Evolutionary conservation across 2,888 invertebrate genomes (phyloP).

Genomic region (Leucoptera coffeella): DNA sequence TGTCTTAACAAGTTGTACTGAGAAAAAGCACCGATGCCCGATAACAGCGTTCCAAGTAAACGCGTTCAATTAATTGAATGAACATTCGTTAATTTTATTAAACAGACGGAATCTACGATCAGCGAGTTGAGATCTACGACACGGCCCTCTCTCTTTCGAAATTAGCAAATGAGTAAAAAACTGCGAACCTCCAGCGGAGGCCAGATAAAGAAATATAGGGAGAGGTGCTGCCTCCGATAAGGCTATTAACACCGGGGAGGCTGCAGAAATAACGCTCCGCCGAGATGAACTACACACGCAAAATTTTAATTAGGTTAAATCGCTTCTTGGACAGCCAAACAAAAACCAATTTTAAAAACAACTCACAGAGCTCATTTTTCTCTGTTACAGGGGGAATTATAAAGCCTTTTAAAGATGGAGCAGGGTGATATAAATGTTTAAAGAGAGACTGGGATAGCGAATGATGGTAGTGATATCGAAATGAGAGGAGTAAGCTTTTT

Average conservation of each 20-base stretch:
- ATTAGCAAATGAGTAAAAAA: conserved; percentile 50
- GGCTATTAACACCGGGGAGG: conserved; percentile 49
- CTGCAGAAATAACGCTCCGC: conserved; percentile 34
- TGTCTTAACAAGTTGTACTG: too few relatives aligned
- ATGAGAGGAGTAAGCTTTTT: conserved; percentile 52
- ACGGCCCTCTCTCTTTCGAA: conserved; percentile 45
- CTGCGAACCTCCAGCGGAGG: conserved; percentile 40
- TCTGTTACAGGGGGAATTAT: too few relatives aligned
- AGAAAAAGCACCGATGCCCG: too few relatives aligned
- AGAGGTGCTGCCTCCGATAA: conserved; percentile 53
- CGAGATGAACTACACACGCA: conserved; percentile 14
- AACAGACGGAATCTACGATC: conserved; percentile 41
- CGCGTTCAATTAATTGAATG: conserved; percentile 45
- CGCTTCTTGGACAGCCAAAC: background rate
- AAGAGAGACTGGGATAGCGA: conserved; percentile 22
- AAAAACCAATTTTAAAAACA: background rate
- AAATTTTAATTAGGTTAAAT: background rate
- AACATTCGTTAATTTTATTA: conserved; percentile 50
- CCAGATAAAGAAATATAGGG: conserved; percentile 52
- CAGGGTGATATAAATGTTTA: conserved; percentile 8
- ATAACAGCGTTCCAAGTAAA: conserved; percentile 21
- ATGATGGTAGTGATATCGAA: conserved; percentile 44
- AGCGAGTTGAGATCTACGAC: conserved; percentile 1
- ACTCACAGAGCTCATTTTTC: too few relatives aligned
- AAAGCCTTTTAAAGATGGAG: too few relatives aligned